Base-by-base conservation (phyloP, 2,797 vertebrate genomes). In the Propithecus deckenii region DNA sequence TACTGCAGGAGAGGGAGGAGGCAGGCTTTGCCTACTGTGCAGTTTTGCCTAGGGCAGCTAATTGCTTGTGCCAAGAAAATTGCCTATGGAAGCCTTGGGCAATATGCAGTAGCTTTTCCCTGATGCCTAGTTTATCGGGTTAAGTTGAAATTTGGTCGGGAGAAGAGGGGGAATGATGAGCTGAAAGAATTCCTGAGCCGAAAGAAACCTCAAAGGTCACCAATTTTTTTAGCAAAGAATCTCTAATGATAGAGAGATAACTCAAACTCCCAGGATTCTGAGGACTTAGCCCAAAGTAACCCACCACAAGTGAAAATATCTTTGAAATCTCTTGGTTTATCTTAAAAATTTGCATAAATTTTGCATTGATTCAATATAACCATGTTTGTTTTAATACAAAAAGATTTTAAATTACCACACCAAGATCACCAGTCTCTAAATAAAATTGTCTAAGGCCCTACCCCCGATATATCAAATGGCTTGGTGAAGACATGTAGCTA, bases 41-140 rank as follows among this genome's bases (percentile, higher is more conserved):
- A 92, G 18, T 97, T 97, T 98, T 95, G 94, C 94, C 94, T 83
- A 88, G 96, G 93, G 95, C 95, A 94, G 96, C 72, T 97, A 97
- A 98, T 97, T 98, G 94, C 97, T 97, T 96, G 89, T 94, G 93
- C 96, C 97, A 93, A 92, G 97, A 94, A 98, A 97, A 98, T 94
- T 98, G 93, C 96, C 80, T 97, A 61, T 96, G 93, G 89, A 97
- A 97, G 94, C 97, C 97, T 97, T 97, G 95, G 97, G 94, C 96
- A 97, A 97, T 96, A 97, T 95, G 93, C 89, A 65, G 79, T 97
- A 93, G 94, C 79, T 97, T 96, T 97, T 95, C 95, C 97, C 97
- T 93, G 96, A 97, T 94, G 96, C 89, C 95, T 98, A 94, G 65
- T 97, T 97, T 97, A 97, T 97, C 96, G 97, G 88, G 91, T 96